A percentile compares a stretch with the other conserved stretches of the same genome.
These are phyloP conservation scores for Ladona fulva DNA, from an alignment of 1,140 invertebrate species.

Conservation along the genomic window DNA sequence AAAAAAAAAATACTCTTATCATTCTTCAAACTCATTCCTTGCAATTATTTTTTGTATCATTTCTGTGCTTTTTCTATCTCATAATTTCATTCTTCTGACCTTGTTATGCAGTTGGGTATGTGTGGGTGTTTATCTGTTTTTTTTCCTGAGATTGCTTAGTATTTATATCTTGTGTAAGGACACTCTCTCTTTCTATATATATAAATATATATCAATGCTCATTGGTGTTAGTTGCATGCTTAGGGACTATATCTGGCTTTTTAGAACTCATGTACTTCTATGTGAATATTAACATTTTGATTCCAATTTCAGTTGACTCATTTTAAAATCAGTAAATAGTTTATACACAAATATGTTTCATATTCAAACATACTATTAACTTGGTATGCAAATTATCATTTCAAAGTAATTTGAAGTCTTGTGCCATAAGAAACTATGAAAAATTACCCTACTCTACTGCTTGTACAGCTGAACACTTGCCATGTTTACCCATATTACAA, in stretches of 20 bases:
- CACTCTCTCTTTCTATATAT: not conserved
- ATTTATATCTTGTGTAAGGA: not conserved
- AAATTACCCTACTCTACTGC: too few relatives aligned
- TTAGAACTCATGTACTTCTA: not conserved
- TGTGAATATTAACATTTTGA: slow-evolving; percentile 1
- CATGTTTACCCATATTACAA: not conserved
- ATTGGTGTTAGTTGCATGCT: slow-evolving; percentile 2
- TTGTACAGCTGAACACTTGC: too few relatives aligned
- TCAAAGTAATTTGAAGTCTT: too few relatives aligned
- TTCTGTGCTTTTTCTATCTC: not conserved
- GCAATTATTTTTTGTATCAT: not conserved
- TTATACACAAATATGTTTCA: not conserved
- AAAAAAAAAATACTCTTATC: not conserved
- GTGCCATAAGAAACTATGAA: too few relatives aligned
- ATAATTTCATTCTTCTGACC: not conserved
- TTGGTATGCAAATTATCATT: not conserved
- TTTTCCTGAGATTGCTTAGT: not conserved
- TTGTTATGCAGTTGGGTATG: slow-evolving; percentile 5
- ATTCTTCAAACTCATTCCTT: not conserved
- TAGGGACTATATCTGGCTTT: not conserved
- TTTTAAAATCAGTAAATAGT: not conserved
- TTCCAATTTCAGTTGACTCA: not conserved
- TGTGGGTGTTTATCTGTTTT: slow-evolving; percentile 3
- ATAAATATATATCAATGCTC: not conserved
- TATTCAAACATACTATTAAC: not conserved